phyloP scores from a whole-genome alignment of 64 coral and sea anemone genomes.

The Dendronephthya gigantea region DNA sequence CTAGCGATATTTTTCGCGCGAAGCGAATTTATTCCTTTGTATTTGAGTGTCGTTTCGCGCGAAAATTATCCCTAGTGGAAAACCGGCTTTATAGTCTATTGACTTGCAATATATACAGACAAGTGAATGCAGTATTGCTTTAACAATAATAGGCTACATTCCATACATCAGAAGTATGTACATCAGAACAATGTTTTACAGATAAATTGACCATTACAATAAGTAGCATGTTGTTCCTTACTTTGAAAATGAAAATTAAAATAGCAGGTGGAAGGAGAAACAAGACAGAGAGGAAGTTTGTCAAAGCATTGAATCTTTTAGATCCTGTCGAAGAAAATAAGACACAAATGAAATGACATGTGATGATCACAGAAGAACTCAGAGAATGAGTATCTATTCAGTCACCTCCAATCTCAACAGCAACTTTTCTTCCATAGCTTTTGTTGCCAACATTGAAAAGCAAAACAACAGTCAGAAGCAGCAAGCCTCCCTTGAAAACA shows the following conservation, averaged over 20 bases:
- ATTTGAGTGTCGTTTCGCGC: too few species aligned
- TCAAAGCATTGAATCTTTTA: slow-evolving; percentile 73
- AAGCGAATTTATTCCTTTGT: too few species aligned
- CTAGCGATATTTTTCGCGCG: too few species aligned
- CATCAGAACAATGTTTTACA: too few species aligned
- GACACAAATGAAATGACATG: background rate
- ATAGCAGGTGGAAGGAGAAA: slow-evolving; percentile 53
- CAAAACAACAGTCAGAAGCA: slow-evolving; percentile 57
- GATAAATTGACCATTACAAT: too few species aligned
- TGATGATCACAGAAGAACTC: too few species aligned
- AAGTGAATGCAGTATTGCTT: too few species aligned
- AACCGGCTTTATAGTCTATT: too few species aligned
- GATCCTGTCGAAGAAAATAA: slow-evolving; percentile 38
- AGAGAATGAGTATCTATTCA: background rate
- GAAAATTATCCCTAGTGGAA: too few species aligned
- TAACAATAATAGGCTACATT: too few species aligned
- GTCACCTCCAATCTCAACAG: slow-evolving; percentile 92
- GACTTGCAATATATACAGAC: too few species aligned
- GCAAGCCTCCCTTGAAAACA: slow-evolving; percentile 63
- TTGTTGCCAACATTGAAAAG: slow-evolving; percentile 79
- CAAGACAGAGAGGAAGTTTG: slow-evolving; percentile 51
- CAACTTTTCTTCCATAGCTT: slow-evolving; percentile 86
- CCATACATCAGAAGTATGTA: too few species aligned
- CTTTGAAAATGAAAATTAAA: slow-evolving; percentile 63
- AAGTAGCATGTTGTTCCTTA: background rate